Evolutionary conservation across 2,113 vertebrate species (phyloP).

Genomic region (Equus quagga): DNA sequence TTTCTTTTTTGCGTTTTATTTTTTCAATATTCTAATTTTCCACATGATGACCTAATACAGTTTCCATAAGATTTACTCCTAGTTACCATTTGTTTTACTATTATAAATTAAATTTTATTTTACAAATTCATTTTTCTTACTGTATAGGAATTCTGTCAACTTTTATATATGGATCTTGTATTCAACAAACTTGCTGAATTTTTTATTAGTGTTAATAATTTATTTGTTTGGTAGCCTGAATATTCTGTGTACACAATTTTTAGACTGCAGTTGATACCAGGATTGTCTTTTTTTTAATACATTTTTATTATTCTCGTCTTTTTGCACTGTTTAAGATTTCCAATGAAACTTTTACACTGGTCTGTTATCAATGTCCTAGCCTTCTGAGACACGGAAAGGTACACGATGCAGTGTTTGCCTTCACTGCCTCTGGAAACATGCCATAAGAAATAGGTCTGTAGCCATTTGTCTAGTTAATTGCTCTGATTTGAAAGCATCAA

Average conservation of each 20-base stretch:
- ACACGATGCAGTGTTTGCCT: neutral
- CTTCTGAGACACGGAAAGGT: neutral
- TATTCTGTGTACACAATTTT: neutral
- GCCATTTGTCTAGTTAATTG: neutral
- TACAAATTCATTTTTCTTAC: slow-evolving; percentile 30
- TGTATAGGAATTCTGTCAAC: neutral
- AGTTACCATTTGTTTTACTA: neutral
- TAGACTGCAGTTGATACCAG: neutral
- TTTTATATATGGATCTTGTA: neutral
- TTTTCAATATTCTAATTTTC: slow-evolving; percentile 18
- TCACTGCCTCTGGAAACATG: neutral
- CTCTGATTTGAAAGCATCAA: neutral
- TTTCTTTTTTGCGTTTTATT: neutral
- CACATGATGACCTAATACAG: neutral
- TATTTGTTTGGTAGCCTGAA: neutral
- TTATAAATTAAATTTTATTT: neutral
- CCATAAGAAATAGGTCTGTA: neutral
- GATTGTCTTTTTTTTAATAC: neutral
- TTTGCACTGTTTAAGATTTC: neutral
- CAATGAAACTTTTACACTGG: neutral
- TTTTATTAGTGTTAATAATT: neutral
- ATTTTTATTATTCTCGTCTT: neutral
- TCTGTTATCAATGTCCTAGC: neutral
- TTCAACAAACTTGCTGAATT: neutral
- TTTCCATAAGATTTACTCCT: neutral